Evolutionary conservation across 1,140 invertebrate genomes (phyloP), one percentile per base, ranked within the genome.

Genomic region (Eufriesea mexicana): DNA sequence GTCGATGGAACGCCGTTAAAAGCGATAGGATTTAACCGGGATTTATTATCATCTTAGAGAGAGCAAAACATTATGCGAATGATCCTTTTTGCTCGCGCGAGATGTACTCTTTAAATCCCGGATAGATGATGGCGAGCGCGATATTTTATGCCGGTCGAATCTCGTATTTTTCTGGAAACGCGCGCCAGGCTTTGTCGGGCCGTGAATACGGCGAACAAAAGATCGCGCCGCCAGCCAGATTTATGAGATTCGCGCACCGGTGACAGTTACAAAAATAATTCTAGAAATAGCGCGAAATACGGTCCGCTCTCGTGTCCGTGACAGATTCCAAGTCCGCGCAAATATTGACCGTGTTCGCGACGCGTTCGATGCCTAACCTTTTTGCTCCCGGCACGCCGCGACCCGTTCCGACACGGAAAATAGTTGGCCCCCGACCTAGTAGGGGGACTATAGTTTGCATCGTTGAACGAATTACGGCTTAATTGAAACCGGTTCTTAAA

Each of bases 241-340:
- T 80, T 80, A 80, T 80, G 70, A 49, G 70, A 64, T 64, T 20
- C 59, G 42, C 70, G 59, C 14, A 20, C 10, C 57, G 35, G 55
- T 73, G 79, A 80, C 79, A 73, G 79, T 80, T 80, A 55, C 70
- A 61, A 73, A 80, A 80, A 80, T 80, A 74, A 74, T 80, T 80
- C 79, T 51, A 42, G 9, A 73, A 25, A 28, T 51, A 14, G 25
- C 25, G 14, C 77, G 49, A 74, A 74, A 80, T 80, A 80, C 79
- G 79, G 70, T 59, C 54, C 16, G 35, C 20, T 20, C 67, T 45
- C 20, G 45, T 73, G 70, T 42, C 49, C 18, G 16, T 74, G 79
- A 80, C 79, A 80, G 79, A 64, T 80, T 80, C 47, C n/a, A 74
- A 35, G 16, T 12, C 23, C 16, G 28, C 23, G 49, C 49, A 74